Conservation (phyloP, 2,888 invertebrate genomes). For the Sipha maydis region DNA sequence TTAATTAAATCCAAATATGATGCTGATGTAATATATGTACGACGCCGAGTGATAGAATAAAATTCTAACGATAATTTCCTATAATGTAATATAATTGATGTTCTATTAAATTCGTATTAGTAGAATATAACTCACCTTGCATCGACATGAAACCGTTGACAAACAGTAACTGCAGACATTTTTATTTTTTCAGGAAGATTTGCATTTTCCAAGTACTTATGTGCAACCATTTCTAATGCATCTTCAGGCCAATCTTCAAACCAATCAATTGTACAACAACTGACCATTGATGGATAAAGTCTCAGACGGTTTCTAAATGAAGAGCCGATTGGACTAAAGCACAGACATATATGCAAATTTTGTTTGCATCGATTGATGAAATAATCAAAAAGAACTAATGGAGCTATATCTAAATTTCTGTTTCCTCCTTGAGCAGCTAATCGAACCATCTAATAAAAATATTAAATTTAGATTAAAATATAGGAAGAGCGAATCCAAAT, state of each 20-base stretch:
- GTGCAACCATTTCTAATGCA: conserved; percentile 83
- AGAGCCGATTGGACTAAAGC: conserved; percentile 87
- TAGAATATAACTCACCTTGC: conserved; percentile 70
- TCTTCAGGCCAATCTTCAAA: conserved; percentile 91
- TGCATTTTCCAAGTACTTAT: conserved; percentile 79
- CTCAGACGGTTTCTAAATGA: conserved; percentile 80
- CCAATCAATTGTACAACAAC: conserved; percentile 92
- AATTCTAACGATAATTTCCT: conserved; percentile 71
- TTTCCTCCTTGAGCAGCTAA: conserved; percentile 80
- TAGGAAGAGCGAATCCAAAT: neutral
- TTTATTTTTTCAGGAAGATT: conserved; percentile 78
- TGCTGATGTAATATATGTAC: conserved; percentile 86
- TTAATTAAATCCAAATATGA: conserved; percentile 85
- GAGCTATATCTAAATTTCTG: conserved; percentile 83
- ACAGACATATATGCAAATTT: conserved; percentile 83
- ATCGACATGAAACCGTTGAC: conserved; percentile 88
- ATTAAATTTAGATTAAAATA: neutral
- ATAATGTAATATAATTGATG: neutral
- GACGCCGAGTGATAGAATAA: conserved; percentile 75
- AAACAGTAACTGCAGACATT: conserved; percentile 76
- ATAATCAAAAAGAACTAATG: conserved; percentile 77
- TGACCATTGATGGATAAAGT: conserved; percentile 85
- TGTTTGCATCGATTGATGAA: conserved; percentile 83
- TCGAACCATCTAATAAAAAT: conserved; percentile 70
- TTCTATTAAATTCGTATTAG: neutral